Evolutionary conservation across 2,888 invertebrate species (phyloP), one percentile per base, ranked within the genome.

Genomic region (Synanthedon vespiformis): DNA sequence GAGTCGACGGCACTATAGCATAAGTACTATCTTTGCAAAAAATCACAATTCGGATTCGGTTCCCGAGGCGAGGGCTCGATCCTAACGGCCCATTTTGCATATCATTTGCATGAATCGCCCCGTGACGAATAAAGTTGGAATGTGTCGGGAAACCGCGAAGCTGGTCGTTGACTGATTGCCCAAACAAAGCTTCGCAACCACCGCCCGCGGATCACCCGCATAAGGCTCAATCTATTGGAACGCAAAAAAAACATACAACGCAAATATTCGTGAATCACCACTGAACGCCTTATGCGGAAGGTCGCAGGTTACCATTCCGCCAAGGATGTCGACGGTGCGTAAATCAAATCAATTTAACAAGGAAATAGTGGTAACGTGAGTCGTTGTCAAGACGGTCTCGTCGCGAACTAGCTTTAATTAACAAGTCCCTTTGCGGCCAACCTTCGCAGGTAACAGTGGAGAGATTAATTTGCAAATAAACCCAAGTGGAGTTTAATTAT

Each of bases 61-160:
- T 60, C 60, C 62, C 57, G 58, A 58, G 58, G 59, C 56, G 64
- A 63, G 61, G 67, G 64, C 66, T 56, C 61, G 67, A 61, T 61
- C 64, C 67, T 74, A 74, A 75, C 70, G 67, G 73, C 65, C 59
- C 57, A 63, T 57, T 73, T 68, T 66, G 76, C 74, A 77, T 81
- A 80, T 79, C 73, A 68, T 70, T 71, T 69, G 72, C 74, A 73
- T 75, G 80, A 76, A 79, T 81, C 80, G 75, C 62, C 70, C 64
- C 60, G 61, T 78, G 78, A 81, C 74, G 72, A 78, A 71, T 61
- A 57, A 57, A 52, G 54, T 56, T 56, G 73, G 79, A 75, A 83
- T 80, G 74, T 61, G 67, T 57, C 68, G 64, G 76, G 75, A 74
- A 69, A 67, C 64, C 61, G 65, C 60, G 59, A 59, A 61, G 64